A percentile compares a stretch with the other conserved stretches of the same genome.
Conservation (phyloP, 64 coral and sea anemone genomes). For the Montipora cactus region DNA sequence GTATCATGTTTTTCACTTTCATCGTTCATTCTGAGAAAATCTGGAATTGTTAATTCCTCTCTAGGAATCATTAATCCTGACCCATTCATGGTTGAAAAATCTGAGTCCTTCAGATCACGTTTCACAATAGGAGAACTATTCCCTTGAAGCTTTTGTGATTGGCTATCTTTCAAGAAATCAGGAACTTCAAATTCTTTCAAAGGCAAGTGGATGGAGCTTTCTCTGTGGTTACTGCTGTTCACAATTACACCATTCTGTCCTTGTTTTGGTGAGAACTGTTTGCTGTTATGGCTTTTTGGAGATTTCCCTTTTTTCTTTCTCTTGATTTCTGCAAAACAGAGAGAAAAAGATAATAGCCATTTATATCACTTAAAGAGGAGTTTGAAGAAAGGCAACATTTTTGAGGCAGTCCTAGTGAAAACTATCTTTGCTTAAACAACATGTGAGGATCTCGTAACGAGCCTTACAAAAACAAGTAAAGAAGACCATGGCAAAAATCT, state of each 20-base stretch:
- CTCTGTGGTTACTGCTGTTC: slow-evolving; percentile 25
- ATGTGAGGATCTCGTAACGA: too few relatives aligned
- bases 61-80: slow-evolving; percentile 61
- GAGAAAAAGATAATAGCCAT: too few relatives aligned
- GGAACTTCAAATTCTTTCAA: slow-evolving; percentile 64
- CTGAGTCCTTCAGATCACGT: slow-evolving; percentile 58
- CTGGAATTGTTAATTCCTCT: slow-evolving; percentile 58
- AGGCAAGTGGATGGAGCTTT: slow-evolving; percentile 42
- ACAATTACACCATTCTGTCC: neutral
- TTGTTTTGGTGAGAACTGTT: slow-evolving; percentile 33
- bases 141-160: slow-evolving; percentile 6
- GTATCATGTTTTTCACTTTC: neutral
- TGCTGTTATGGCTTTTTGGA: neutral
- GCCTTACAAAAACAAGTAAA: too few relatives aligned
- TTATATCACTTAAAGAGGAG: neutral
- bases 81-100: slow-evolving; percentile 18
- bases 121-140: slow-evolving; percentile 52
- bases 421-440: too few relatives aligned
- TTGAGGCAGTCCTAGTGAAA: too few relatives aligned
- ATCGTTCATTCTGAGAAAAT: slow-evolving; percentile 52
- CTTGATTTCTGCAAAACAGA: slow-evolving; percentile 22
- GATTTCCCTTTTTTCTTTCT: slow-evolving; percentile 18
- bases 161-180: slow-evolving; percentile 68
- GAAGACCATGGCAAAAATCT: too few relatives aligned
- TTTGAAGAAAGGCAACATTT: neutral